These are phyloP conservation scores for Oryzias curvinotus DNA, from an alignment of 2,113 vertebrate genomes.

Conservation along the genomic window DNA sequence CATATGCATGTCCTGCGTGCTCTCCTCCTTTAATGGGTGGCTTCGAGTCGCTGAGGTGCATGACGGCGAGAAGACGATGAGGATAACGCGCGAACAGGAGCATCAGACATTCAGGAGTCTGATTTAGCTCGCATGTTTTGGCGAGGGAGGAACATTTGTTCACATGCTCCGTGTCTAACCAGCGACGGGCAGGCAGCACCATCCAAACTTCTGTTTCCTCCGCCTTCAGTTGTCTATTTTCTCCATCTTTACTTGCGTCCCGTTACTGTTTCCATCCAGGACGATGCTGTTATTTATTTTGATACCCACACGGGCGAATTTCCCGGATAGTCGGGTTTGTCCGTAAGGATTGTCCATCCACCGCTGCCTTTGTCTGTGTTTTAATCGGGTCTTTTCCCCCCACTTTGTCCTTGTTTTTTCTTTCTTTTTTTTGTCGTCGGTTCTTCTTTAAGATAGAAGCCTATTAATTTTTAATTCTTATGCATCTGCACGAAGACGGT, in stretches of 20 bases:
- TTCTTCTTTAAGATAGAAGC: constrained; percentile 60
- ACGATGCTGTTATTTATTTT: constrained; percentile 64
- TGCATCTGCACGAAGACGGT: constrained; percentile 78
- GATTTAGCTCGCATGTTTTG: constrained; percentile 42
- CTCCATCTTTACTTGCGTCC: neutral
- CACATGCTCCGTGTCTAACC: constrained; percentile 35
- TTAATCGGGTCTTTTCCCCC: constrained; percentile 13
- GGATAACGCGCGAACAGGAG: constrained; percentile 17
- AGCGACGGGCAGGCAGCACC: constrained; percentile 41
- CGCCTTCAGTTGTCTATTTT: too few species aligned
- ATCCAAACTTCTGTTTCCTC: neutral
- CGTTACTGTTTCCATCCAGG: constrained; percentile 9
- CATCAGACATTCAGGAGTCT: constrained; percentile 36
- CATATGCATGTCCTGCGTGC: constrained; percentile 45
- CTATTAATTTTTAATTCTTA: constrained; percentile 78
- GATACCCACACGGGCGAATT: constrained; percentile 60
- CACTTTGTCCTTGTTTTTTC: too few species aligned
- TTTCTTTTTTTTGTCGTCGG: constrained; percentile 19
- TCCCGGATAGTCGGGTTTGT: constrained; percentile 47
- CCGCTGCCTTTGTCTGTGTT: constrained; percentile 21
- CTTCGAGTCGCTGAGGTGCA: constrained; percentile 19
- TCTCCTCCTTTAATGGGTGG: constrained; percentile 19
- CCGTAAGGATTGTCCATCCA: constrained; percentile 51
- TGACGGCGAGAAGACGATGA: constrained; percentile 22
- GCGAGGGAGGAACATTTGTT: constrained; percentile 51